Evolutionary conservation across 2,888 invertebrate genomes (phyloP).

Genomic region (Macaria notata): DNA sequence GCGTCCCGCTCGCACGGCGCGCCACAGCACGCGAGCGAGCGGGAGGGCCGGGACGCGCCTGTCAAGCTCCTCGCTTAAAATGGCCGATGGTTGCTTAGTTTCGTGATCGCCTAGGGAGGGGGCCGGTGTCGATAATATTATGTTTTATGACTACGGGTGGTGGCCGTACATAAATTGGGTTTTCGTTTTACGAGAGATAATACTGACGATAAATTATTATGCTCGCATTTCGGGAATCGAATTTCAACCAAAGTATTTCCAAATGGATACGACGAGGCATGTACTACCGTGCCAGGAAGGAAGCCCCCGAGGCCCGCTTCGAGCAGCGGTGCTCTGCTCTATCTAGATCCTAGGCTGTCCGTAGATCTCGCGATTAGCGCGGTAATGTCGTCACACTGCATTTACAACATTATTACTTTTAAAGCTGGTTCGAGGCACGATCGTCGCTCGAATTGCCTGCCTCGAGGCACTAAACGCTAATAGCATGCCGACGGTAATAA

Average conservation of each 20-base stretch:
- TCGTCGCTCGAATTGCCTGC: constrained; percentile 30
- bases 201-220: constrained; percentile 70
- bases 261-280: constrained; percentile 35
- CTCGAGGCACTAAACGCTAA: constrained; percentile 28
- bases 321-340: no score
- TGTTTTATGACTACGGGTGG: constrained; percentile 75
- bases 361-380: constrained; percentile 42
- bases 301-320: constrained; percentile 42
- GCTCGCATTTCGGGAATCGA: constrained; percentile 64
- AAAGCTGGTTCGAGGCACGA: constrained; percentile 26
- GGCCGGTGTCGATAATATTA: constrained; percentile 77
- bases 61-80: constrained; percentile 74
- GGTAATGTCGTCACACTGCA: constrained; percentile 14
- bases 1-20: constrained; percentile 44
- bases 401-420: constrained; percentile 37
- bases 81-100: constrained; percentile 74
- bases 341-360: constrained; percentile 3
- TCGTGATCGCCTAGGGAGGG: constrained; percentile 80
- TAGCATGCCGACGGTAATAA: constrained; percentile 27
- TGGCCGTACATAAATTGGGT: constrained; percentile 70
- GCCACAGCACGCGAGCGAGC: constrained; percentile 20
- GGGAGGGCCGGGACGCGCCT: constrained; percentile 41
- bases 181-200: constrained; percentile 77
- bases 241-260: constrained; percentile 47
- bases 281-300: constrained; percentile 45